Base-by-base conservation (phyloP, 2,888 invertebrate genomes). In the Acronicta alni region DNA sequence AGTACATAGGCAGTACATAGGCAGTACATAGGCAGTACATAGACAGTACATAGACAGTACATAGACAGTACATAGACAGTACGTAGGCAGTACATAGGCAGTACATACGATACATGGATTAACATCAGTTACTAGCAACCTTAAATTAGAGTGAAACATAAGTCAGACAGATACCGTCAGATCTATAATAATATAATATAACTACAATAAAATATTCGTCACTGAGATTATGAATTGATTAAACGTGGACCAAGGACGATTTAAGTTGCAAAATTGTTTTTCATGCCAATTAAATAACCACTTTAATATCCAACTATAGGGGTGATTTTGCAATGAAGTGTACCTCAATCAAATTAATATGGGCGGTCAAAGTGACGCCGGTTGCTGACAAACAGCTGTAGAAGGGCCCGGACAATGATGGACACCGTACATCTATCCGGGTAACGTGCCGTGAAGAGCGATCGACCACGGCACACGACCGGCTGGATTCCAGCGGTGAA, bases 381-480 rank as follows among this genome's bases (percentile, higher is more conserved):
- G 66, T 69, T 66, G 72, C 75, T 82, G 81, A 82, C 81, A 83
- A 85, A 84, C 84, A 80, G 80, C 76, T 77, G 67, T 70, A 63
- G 66, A 70, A 58, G 67, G 52, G 71, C 67, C 48, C 53, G 72
- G 83, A 85, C 84, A 86, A 80, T 86, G 86, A 86, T 77, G 76
- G 82, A 84, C 81, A 77, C 63, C 49, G 71, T 77, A 67, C 82
- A 83, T 85, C 77, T 72, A 79, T 81, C 75, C 77, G 70, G 53
- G 73, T 81, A 82, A 83, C 80, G 82, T 80, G 54, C 77, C 84
- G 78, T 82, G 75, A 83, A 85, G 74, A 69, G 68, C 72, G 56
- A 67, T 78, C 75, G 84, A 79, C 76, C 78, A 58, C 66, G 75
- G 70, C 71, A 72, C 60, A 65, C 57, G 56, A 59, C 53, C 62